Evolutionary conservation across 2,888 invertebrate species (phyloP).

Genomic region (Ectobius pallidus): DNA sequence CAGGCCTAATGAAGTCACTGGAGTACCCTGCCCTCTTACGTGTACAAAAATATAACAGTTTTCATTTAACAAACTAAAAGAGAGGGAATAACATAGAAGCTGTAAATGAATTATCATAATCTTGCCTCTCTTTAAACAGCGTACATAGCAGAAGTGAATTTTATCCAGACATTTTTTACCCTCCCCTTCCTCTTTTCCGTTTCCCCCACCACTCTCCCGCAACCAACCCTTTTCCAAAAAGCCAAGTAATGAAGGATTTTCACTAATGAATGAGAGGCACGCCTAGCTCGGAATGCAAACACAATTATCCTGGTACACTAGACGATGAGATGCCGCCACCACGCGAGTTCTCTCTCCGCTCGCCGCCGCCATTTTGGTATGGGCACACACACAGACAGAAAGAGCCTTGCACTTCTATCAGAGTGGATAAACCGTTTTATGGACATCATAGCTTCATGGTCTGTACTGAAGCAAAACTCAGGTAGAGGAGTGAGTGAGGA

Average conservation of each 20-base stretch:
- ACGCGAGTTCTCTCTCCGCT: too few relatives aligned
- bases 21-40: too few relatives aligned
- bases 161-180: slow-evolving; percentile 23
- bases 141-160: slow-evolving; percentile 21
- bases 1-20: slow-evolving; percentile 27
- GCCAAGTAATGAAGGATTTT: slow-evolving; percentile 37
- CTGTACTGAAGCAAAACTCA: slow-evolving; percentile 26
- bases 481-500: slow-evolving; percentile 16
- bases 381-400: not conserved
- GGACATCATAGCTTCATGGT: slow-evolving; percentile 27
- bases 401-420: slow-evolving; percentile 16
- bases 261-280: slow-evolving; percentile 36
- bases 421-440: slow-evolving; percentile 31
- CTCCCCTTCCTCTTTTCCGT: slow-evolving; percentile 9
- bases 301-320: slow-evolving; percentile 31
- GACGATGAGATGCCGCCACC: slow-evolving; percentile 4
- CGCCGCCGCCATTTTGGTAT: slow-evolving; percentile 15
- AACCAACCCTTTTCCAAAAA: slow-evolving; percentile 21
- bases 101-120: slow-evolving; percentile 32
- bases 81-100: slow-evolving; percentile 30
- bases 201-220: not conserved
- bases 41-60: slow-evolving; percentile 29
- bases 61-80: slow-evolving; percentile 29
- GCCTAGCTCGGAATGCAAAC: slow-evolving; percentile 37
- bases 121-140: slow-evolving; percentile 26